Conservation (phyloP, 2,113 vertebrate genomes). For the Balaenoptera acutorostrata region DNA sequence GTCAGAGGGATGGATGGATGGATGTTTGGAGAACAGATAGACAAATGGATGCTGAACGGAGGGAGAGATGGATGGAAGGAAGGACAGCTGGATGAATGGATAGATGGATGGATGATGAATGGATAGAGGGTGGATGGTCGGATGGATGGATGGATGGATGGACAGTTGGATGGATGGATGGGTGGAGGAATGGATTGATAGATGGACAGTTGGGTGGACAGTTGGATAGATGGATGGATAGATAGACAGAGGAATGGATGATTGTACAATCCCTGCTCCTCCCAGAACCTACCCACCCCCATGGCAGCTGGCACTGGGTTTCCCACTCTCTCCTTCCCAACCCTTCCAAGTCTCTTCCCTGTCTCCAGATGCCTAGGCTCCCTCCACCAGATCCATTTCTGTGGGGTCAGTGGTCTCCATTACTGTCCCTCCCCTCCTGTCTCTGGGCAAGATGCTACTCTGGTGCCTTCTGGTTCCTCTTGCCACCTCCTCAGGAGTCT, state of each 20-base stretch:
- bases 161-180: too few species aligned
- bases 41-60: not conserved
- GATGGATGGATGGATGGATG: not conserved
- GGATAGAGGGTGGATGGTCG: not conserved
- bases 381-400: not conserved
- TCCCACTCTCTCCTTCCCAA: not conserved
- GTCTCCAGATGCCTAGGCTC: accelerated
- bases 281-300: not conserved
- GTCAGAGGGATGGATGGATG: not conserved
- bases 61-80: too few species aligned
- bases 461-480: not conserved
- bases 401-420: not conserved
- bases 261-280: not conserved
- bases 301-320: not conserved
- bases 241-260: too few species aligned
- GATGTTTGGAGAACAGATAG: accelerated
- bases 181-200: too few species aligned
- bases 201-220: not conserved
- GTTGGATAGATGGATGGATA: too few species aligned
- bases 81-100: not conserved
- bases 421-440: not conserved
- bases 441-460: not conserved
- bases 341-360: not conserved
- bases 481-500: not conserved
- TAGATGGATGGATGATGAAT: too few species aligned